Conservation (phyloP, 2,113 vertebrate species). For the Elephas maximus region DNA sequence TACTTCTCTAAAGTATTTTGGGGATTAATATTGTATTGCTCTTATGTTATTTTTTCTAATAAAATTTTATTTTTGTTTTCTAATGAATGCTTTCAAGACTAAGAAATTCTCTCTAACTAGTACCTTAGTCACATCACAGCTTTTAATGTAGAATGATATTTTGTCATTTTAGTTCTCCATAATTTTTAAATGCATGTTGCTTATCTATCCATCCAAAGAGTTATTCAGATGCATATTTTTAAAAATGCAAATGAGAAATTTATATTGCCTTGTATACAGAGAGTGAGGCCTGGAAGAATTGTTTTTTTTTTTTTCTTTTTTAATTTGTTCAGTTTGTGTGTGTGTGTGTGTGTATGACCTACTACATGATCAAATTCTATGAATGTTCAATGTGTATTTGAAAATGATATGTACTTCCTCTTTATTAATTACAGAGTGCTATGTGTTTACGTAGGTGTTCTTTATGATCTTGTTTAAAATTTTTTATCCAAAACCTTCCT, state of each 20-base stretch:
- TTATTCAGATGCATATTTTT: neutral
- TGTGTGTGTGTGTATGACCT: neutral
- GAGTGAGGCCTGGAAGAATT: neutral
- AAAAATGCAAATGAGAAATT: neutral
- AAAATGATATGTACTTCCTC: neutral
- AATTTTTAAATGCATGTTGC: neutral
- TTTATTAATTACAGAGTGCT: neutral
- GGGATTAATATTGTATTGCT: neutral
- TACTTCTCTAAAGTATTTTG: neutral
- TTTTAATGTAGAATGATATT: neutral
- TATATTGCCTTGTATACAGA: neutral
- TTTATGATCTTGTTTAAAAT: neutral
- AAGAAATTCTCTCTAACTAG: neutral
- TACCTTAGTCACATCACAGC: neutral
- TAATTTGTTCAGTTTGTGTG: neutral
- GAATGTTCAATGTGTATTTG: neutral
- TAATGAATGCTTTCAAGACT: neutral
- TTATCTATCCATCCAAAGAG: neutral
- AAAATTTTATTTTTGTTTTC: neutral
- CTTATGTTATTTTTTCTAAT: neutral
- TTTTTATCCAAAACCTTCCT: neutral
- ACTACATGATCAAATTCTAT: neutral
- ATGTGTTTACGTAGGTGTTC: neutral
- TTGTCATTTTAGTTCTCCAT: neutral
- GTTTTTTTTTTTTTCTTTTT: neutral